Conservation (phyloP, 2,113 vertebrate genomes). For the Pteronura brasiliensis region DNA sequence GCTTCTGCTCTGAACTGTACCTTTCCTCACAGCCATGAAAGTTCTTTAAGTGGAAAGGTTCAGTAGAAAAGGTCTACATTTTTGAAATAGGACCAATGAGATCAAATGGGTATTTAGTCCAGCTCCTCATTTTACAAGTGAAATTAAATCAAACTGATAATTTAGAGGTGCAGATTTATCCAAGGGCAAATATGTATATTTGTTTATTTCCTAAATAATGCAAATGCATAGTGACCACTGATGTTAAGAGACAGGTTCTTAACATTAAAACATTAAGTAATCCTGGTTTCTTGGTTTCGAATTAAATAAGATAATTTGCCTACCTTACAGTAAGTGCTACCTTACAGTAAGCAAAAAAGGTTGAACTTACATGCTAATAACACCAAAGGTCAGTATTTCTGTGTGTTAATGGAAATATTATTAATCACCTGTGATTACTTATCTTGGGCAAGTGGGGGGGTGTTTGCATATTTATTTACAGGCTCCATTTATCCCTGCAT, state of each 20-base stretch:
- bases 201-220: background rate
- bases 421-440: background rate
- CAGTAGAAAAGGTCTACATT: background rate
- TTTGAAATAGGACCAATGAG: background rate
- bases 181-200: background rate
- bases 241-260: background rate
- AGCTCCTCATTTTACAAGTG: slow-evolving; percentile 19
- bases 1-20: background rate
- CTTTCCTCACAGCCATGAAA: background rate
- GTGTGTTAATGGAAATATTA: background rate
- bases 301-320: background rate
- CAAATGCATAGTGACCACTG: background rate
- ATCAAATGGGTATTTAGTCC: background rate
- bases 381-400: background rate
- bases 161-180: background rate
- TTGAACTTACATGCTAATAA: background rate
- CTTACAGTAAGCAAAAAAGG: background rate
- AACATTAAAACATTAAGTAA: background rate
- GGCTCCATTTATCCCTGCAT: background rate
- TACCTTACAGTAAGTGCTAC: background rate
- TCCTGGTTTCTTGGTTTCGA: background rate
- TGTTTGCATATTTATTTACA: background rate
- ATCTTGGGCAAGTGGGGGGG: background rate
- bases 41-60: background rate
- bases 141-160: background rate